Percentiles rank a stretch among this genome's conserved stretches.
Conservation (phyloP, 1,140 invertebrate genomes). For the Monomorium pharaonis region DNA sequence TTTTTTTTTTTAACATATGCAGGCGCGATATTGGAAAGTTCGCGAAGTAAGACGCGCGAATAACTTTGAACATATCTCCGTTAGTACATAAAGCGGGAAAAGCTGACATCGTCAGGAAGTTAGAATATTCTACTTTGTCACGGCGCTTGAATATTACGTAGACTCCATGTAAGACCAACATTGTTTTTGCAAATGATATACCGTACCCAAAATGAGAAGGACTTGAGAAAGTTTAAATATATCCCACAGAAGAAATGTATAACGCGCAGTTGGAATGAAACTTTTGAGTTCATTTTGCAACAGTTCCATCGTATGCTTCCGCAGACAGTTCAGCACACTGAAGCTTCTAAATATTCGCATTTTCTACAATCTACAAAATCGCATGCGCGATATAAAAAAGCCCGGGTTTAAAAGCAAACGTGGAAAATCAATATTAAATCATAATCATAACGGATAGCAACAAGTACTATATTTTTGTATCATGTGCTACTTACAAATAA, state of each 20-base stretch:
- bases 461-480: neutral
- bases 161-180: slow-evolving; percentile 40
- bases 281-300: slow-evolving; percentile 20
- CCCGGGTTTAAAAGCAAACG: neutral
- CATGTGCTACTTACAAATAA: neutral
- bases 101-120: slow-evolving; percentile 39
- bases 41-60: neutral
- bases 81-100: slow-evolving; percentile 30
- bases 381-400: neutral
- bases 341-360: neutral
- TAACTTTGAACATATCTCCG: neutral
- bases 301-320: neutral
- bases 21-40: slow-evolving; percentile 34
- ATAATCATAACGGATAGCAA: neutral
- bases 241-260: slow-evolving; percentile 16
- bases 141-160: slow-evolving; percentile 33
- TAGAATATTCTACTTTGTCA: slow-evolving; percentile 49
- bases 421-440: neutral
- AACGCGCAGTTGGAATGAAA: neutral
- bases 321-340: neutral
- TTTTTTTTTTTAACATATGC: slow-evolving; percentile 12
- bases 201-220: neutral
- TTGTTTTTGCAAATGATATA: slow-evolving; percentile 49
- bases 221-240: slow-evolving; percentile 29
- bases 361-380: neutral